phyloP scores from a whole-genome alignment of 2,888 invertebrate species.

The Azorinus chamasolen region DNA sequence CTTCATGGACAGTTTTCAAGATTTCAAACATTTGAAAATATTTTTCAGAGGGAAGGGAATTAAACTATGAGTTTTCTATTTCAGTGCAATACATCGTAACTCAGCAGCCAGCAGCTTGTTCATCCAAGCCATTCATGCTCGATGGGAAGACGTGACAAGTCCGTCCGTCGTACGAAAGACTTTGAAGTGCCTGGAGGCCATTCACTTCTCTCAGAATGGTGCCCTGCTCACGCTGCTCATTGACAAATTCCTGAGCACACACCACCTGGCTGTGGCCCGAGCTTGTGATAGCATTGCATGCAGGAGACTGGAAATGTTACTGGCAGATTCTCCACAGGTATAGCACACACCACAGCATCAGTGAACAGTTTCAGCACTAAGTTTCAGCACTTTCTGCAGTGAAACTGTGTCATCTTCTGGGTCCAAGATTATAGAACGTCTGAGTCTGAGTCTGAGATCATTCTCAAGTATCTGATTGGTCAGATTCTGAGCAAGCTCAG shows the following conservation, averaged over 20 bases:
- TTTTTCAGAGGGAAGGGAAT: no score
- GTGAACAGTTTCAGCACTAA: no score
- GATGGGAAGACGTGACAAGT: conserved; percentile 88
- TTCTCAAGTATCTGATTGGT: no score
- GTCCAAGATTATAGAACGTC: no score
- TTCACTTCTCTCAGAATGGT: conserved; percentile 90
- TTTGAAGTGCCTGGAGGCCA: conserved; percentile 90
- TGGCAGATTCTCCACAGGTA: conserved; percentile 88
- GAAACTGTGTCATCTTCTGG: no score
- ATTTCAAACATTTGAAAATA: no score
- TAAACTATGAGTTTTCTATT: conserved; percentile 24
- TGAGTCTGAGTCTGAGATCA: no score
- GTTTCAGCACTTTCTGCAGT: no score
- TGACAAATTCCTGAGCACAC: conserved; percentile 90
- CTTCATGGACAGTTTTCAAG: no score
- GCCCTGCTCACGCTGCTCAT: conserved; percentile 90
- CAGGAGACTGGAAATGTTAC: conserved; percentile 90
- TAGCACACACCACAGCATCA: no score
- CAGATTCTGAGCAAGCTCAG: no score
- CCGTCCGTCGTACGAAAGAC: conserved; percentile 91
- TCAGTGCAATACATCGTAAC: conserved; percentile 89
- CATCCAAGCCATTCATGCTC: conserved; percentile 91
- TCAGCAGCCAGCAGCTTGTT: conserved; percentile 91
- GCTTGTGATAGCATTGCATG: conserved; percentile 92
- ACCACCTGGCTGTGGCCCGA: conserved; percentile 90